A percentile compares a stretch with the other conserved stretches of the same genome.
These are phyloP conservation scores for Botrylloides violaceus DNA, from an alignment of 23 tunicate genomes.

Conservation along the genomic window DNA sequence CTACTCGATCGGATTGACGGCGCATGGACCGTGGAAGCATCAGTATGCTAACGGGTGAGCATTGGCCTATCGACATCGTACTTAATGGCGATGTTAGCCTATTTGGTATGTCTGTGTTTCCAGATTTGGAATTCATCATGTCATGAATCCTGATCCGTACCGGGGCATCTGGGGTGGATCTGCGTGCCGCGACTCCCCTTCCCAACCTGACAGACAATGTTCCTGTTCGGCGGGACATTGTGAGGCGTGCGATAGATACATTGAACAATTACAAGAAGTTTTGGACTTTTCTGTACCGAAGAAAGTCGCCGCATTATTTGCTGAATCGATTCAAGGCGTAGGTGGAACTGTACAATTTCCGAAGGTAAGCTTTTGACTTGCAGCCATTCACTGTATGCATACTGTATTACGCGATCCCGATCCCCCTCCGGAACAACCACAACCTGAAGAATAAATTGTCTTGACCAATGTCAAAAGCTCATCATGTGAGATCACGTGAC, in stretches of 20 bases:
- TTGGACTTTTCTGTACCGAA: slow-evolving; percentile 39
- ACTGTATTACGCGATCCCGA: no score
- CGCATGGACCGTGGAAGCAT: slow-evolving; percentile 91
- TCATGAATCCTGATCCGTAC: slow-evolving; percentile 88
- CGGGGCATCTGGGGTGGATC: slow-evolving; percentile 93
- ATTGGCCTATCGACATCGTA: background rate
- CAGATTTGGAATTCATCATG: slow-evolving; percentile 91
- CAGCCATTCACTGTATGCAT: no score
- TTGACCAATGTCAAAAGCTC: no score
- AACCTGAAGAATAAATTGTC: no score
- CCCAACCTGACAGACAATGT: slow-evolving; percentile 69
- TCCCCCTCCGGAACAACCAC: no score
- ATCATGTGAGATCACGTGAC: background rate
- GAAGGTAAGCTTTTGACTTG: slow-evolving; percentile 43
- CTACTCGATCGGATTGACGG: slow-evolving; percentile 84
- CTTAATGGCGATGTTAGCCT: no score
- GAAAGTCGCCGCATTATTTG: slow-evolving; percentile 69
- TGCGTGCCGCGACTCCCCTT: slow-evolving; percentile 65
- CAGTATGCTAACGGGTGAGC: slow-evolving; percentile 73
- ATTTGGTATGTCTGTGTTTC: no score
- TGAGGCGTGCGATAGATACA: slow-evolving; percentile 50
- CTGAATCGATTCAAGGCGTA: slow-evolving; percentile 90
- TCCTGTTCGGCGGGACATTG: slow-evolving; percentile 67
- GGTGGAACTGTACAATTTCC: slow-evolving; percentile 93
- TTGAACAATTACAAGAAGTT: slow-evolving; percentile 71